phyloP scores from a whole-genome alignment of 1,140 invertebrate species.

The Holotrichia oblita region DNA sequence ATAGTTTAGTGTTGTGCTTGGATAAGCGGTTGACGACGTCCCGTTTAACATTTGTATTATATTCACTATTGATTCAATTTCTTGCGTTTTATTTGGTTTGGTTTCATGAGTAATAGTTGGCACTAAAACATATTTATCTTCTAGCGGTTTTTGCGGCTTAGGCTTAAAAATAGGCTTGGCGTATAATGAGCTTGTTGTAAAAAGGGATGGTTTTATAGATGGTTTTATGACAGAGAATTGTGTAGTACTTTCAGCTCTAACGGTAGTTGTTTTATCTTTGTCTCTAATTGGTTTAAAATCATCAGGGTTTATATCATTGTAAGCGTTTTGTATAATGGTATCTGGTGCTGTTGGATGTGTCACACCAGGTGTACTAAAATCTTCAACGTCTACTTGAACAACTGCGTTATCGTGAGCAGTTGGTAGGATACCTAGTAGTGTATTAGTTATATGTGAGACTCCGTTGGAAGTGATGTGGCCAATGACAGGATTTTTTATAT shows the following conservation, averaged over 20 bases:
- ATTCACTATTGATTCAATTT: conserved; percentile 63
- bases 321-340: conserved; percentile 72
- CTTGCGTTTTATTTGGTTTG: conserved; percentile 57
- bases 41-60: conserved; percentile 60
- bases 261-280: conserved; percentile 53
- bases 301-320: conserved; percentile 70
- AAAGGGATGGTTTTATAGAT: conserved; percentile 53
- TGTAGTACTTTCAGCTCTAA: conserved; percentile 51
- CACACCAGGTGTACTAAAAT: conserved; percentile 61
- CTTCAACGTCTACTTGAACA: conserved; percentile 55
- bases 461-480: conserved; percentile 57
- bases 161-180: conserved; percentile 55
- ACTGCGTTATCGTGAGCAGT: conserved; percentile 56
- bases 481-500: conserved; percentile 44
- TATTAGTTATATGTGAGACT: conserved; percentile 65
- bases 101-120: conserved; percentile 65
- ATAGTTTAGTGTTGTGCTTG: conserved; percentile 26
- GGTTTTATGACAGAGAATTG: conserved; percentile 47
- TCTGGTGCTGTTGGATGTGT: conserved; percentile 71
- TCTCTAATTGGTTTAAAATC: conserved; percentile 64
- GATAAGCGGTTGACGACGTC: conserved; percentile 40
- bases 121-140: conserved; percentile 63
- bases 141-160: conserved; percentile 56
- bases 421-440: conserved; percentile 59
- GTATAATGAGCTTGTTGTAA: conserved; percentile 50